A percentile compares a stretch with the other conserved stretches of the same genome.
Conservation (phyloP, 2,113 vertebrate genomes). For the Plecturocebus donacophilus region DNA sequence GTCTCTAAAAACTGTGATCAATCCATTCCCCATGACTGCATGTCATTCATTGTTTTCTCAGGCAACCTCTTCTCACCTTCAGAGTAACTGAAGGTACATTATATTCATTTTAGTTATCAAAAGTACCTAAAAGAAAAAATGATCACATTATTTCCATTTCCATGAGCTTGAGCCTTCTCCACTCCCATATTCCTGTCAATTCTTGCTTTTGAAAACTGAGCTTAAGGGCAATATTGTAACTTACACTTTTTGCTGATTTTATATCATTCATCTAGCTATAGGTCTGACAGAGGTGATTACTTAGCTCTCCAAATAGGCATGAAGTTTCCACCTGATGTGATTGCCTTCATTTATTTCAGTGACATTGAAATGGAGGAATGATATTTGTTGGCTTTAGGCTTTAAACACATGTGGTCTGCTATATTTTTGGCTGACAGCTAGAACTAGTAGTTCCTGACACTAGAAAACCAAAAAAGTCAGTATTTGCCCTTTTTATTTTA, state of each 20-base stretch:
- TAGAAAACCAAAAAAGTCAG: background rate
- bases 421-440: constrained; percentile 44
- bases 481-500: background rate
- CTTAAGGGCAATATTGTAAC: constrained; percentile 8
- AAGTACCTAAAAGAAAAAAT: constrained; percentile 3
- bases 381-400: constrained; percentile 28
- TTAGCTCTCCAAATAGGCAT: constrained; percentile 42
- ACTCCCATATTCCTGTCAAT: constrained; percentile 32
- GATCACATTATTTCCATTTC: background rate
- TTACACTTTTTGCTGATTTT: constrained; percentile 31
- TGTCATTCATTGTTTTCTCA: constrained; percentile 15
- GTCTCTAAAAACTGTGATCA: background rate
- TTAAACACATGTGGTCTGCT: constrained; percentile 31
- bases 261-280: constrained; percentile 43
- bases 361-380: constrained; percentile 38
- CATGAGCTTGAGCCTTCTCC: background rate
- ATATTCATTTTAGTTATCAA: constrained; percentile 25
- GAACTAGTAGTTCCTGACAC: background rate
- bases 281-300: constrained; percentile 36
- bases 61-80: background rate
- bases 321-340: constrained; percentile 26
- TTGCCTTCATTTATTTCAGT: constrained; percentile 65
- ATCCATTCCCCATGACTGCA: background rate
- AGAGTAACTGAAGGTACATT: constrained; percentile 25
- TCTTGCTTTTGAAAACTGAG: constrained; percentile 39